Evolutionary conservation across 2,797 vertebrate species (phyloP), one percentile per base, ranked within the genome.

Genomic region (Melanotaenia trifasciata): DNA sequence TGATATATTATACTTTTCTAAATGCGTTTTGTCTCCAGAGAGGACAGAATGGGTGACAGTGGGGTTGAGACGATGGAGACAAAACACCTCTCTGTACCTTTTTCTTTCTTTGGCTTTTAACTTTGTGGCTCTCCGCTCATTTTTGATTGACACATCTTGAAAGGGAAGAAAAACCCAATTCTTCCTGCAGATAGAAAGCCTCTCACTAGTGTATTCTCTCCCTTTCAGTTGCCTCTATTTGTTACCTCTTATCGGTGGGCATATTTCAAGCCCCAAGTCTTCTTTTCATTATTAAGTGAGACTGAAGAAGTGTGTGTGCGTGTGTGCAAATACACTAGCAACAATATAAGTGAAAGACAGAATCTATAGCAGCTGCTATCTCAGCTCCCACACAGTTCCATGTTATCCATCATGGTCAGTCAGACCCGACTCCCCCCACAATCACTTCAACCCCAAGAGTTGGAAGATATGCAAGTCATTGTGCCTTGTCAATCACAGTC

Each of bases 381-480:
- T 59, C 61, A 70, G 67, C 76, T 77, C 70, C 74, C 67, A 67
- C 81, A 79, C 24, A 11, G 58, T 62, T 86, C 67, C 65, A 76
- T 76, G 74, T 89, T 89, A 89, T 90, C 89, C 87, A 60, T 84
- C 74, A 64, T 57, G 72, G 87, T 87, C 83, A 72, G 83, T 83
- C 76, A 85, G 78, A 80, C 73, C 71, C 77, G 71, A 68, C 70
- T 7, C 5, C 58, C 40, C 53, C 32, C 58, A 47, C 81, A 80
- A 75, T 87, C 76, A 65, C 66, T 75, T 67, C 60, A 70, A 36
- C 50, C 20, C 60, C 36, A 56, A 59, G 51, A 50, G 58, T 67
- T 14, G 50, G 43, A 18, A 62, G 16, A 62, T 80, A 68, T 71
- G 64, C 47, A 70, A 86, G 77, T 86, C 72, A 86, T 64, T 61